Conservation (phyloP, 2,797 vertebrate genomes). For the Lithobates pipiens region DNA sequence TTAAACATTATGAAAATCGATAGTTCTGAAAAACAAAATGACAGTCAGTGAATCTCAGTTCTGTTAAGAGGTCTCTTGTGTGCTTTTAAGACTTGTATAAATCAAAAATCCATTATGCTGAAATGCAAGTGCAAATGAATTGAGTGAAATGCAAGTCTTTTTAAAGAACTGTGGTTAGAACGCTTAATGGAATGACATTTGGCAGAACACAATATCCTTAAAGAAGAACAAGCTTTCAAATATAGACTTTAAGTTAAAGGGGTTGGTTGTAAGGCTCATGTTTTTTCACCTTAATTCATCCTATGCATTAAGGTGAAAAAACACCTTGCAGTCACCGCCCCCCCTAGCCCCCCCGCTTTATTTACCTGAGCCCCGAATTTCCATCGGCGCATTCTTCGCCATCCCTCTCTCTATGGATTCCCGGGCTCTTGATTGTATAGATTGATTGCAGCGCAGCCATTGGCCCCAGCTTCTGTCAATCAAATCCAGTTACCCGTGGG, state of each 20-base stretch:
- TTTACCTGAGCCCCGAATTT: no score
- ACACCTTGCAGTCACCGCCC: no score
- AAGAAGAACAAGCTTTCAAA: not conserved
- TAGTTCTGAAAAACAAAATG: conserved; percentile 37
- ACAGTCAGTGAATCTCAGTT: conserved; percentile 41
- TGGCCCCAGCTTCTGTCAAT: no score
- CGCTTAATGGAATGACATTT: not conserved
- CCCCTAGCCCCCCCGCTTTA: no score
- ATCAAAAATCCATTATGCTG: conserved; percentile 69
- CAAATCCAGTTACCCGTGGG: no score
- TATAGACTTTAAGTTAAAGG: not conserved
- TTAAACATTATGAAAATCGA: conserved; percentile 47
- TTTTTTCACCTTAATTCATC: no score
- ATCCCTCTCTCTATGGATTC: no score
- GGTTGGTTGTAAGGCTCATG: no score
- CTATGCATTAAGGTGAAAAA: no score
- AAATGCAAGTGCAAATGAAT: conserved; percentile 53
- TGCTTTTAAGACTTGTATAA: conserved; percentile 63
- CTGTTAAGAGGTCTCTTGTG: conserved; percentile 62
- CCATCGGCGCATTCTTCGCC: no score
- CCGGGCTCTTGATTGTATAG: no score
- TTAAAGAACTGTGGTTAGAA: conserved; percentile 14
- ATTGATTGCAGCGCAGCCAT: no score
- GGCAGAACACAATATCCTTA: not conserved
- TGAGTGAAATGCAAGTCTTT: conserved; percentile 7